A percentile compares a stretch with the other conserved stretches of the same genome.
Evolutionary conservation across 2,113 vertebrate species (phyloP).

Genomic region (Balaenoptera acutorostrata): DNA sequence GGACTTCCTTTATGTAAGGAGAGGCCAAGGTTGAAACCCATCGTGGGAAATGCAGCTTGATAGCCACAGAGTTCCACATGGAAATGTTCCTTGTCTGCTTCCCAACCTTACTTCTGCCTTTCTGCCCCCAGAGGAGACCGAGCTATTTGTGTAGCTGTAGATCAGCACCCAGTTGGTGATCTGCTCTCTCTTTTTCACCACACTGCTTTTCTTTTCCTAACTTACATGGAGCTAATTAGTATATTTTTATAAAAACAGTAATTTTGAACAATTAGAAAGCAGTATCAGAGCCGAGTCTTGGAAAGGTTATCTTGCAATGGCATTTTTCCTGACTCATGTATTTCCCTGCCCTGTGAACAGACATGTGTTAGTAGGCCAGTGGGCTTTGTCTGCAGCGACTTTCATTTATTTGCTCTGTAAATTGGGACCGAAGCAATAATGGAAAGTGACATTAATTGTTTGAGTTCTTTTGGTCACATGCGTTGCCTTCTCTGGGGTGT

Average conservation of each 20-base stretch:
- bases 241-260: slow-evolving; percentile 69
- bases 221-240: slow-evolving; percentile 53
- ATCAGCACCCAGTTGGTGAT: slow-evolving; percentile 1
- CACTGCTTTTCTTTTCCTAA: not conserved
- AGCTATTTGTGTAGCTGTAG: slow-evolving; percentile 45
- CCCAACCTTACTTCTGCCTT: not conserved
- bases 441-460: slow-evolving; percentile 95
- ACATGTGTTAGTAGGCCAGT: slow-evolving; percentile 82
- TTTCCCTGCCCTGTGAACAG: slow-evolving; percentile 82
- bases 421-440: slow-evolving; percentile 91
- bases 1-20: not conserved
- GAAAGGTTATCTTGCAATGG: slow-evolving; percentile 79
- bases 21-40: slow-evolving; percentile 16
- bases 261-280: slow-evolving; percentile 73
- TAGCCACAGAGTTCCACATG: not conserved
- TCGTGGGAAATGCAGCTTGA: slow-evolving; percentile 22
- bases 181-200: not conserved
- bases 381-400: slow-evolving; percentile 82
- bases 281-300: slow-evolving; percentile 60
- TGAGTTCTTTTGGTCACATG: slow-evolving; percentile 86
- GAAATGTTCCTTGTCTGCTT: slow-evolving; percentile 44
- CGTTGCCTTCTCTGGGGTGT: slow-evolving; percentile 83
- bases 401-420: slow-evolving; percentile 96
- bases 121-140: slow-evolving; percentile 36
- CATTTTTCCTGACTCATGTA: slow-evolving; percentile 76